Base-by-base conservation (phyloP, 1,140 invertebrate species). In the Oryctes rhinoceros region DNA sequence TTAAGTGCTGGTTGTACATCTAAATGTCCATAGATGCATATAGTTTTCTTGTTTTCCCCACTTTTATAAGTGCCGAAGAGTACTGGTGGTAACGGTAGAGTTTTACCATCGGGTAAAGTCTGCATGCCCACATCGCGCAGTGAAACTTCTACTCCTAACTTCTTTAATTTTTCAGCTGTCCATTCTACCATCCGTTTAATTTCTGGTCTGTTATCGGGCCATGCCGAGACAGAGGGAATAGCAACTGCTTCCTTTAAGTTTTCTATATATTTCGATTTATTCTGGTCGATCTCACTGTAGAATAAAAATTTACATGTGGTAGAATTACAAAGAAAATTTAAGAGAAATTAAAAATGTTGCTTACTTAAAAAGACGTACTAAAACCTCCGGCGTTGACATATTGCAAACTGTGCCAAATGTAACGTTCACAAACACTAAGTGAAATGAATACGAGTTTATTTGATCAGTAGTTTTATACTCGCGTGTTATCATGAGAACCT, bases 1-100 rank as follows among this genome's bases (percentile, higher is more conserved):
- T 93, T 93, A 5, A 93, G 85, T 9, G 98, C 98, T 65, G 98
- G 98, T 88, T 99, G 98, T 1, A 99, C 98, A 91, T 99, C 98
- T 84, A 99, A 92, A 90, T 99, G 98, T 0, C 98, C 98, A 89
- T 99, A 99, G 75, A 99, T 91, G 77, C 96, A 92, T 65, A 99
- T 91, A 18, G 98, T 99, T 84, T 97, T 95, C 87, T 98, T 98
- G 6, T 92, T 92, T 0, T 93, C 89, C 87, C 99, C 96, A 82
- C 91, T 93, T 80, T 97, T 97, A 71, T 99, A 89, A 39, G 88
- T 89, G 24, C 94, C 97, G n/a, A 98, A 89, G 24, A 99, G 85
- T 10, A 97, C 94, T 44, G 97, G 97, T 0, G 98, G 98, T 47
- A 99, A 88, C 47, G 92, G 91, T 44, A 98, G 88, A 83, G 91